These are phyloP conservation scores for Casuarius casuarius DNA, from an alignment of 2,113 vertebrate genomes.

Conservation along the genomic window DNA sequence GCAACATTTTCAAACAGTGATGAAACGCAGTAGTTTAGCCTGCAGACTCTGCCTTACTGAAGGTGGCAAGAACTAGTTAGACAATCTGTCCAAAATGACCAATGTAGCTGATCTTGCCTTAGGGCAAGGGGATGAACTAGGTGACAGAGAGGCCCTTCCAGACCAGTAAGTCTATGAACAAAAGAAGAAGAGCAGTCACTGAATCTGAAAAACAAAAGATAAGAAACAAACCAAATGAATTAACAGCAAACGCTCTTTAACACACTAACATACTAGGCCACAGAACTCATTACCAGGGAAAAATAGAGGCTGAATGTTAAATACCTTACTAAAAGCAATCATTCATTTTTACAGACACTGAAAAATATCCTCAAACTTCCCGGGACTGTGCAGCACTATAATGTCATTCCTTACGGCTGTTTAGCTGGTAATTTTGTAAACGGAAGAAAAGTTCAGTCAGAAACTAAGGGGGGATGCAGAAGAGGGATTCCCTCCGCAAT, in stretches of 20 bases:
- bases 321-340: conserved; percentile 4
- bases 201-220: conserved; percentile 14
- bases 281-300: conserved; percentile 32
- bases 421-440: background rate
- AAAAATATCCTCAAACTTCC: conserved; percentile 38
- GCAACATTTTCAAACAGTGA: background rate
- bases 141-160: background rate
- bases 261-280: background rate
- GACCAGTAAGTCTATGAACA: background rate
- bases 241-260: conserved; percentile 5
- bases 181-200: background rate
- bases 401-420: background rate
- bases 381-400: background rate
- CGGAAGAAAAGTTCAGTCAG: background rate
- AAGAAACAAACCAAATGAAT: conserved; percentile 11
- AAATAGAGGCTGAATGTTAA: conserved; percentile 37
- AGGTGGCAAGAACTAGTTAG: background rate
- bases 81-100: background rate
- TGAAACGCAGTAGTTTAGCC: background rate
- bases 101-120: background rate
- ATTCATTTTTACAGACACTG: background rate
- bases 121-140: background rate
- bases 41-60: background rate
- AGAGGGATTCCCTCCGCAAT: background rate
- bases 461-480: background rate